phyloP scores from a whole-genome alignment of 2,797 vertebrate genomes.

The Mormyrus hasselquistii region DNA sequence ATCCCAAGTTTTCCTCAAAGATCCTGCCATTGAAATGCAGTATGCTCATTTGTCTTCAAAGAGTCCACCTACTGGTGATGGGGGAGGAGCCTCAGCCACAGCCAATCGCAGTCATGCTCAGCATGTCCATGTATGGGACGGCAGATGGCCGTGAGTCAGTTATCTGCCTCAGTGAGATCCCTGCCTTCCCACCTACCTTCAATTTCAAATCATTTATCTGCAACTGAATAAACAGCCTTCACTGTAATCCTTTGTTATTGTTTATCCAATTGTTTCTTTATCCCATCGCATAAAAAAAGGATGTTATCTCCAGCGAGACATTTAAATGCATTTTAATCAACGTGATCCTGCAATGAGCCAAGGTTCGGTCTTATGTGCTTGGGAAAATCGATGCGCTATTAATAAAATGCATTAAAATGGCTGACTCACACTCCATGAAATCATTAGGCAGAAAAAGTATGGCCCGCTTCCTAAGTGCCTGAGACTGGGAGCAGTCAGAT shows the following conservation, averaged over 20 bases:
- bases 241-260: slow-evolving; percentile 3
- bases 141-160: slow-evolving; percentile 32
- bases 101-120: neutral
- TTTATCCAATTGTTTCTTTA: neutral
- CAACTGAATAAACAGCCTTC: slow-evolving; percentile 3
- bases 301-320: slow-evolving; percentile 19
- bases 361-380: slow-evolving; percentile 48
- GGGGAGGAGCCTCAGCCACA: neutral
- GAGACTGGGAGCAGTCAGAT: slow-evolving; percentile 31
- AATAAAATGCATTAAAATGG: slow-evolving; percentile 63
- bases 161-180: neutral
- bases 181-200: neutral
- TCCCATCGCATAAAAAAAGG: neutral
- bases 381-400: slow-evolving; percentile 67
- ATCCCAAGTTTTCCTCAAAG: slow-evolving; percentile 34
- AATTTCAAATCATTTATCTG: neutral
- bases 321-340: slow-evolving; percentile 24
- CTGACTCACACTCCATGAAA: slow-evolving; percentile 57
- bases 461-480: slow-evolving; percentile 63
- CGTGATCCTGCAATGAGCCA: neutral
- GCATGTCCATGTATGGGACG: slow-evolving; percentile 13
- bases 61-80: neutral
- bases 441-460: slow-evolving; percentile 62
- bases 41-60: neutral
- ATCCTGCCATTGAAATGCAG: slow-evolving; percentile 26